Conservation (phyloP, 2,797 vertebrate species). For the Thaleichthys pacificus region DNA sequence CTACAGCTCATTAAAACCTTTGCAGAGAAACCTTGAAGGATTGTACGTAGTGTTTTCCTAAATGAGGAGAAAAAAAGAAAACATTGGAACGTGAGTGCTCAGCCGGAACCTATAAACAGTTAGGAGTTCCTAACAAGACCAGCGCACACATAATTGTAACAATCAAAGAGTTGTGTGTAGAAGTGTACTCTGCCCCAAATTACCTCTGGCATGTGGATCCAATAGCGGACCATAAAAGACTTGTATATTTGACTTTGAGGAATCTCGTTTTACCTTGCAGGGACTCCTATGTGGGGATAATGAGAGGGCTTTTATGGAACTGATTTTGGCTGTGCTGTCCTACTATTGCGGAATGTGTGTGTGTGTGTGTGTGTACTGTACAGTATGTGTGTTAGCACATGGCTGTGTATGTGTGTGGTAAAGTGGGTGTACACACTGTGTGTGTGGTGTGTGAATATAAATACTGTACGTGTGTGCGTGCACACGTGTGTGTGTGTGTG, state of each 20-base stretch:
- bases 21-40: slow-evolving; percentile 45
- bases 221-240: slow-evolving; percentile 51
- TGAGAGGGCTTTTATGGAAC: slow-evolving; percentile 27
- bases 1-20: slow-evolving; percentile 48
- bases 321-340: slow-evolving; percentile 34
- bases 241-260: slow-evolving; percentile 50
- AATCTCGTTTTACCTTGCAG: slow-evolving; percentile 35
- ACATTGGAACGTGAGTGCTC: slow-evolving; percentile 63
- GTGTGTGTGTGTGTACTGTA: neutral
- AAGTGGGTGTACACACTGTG: slow-evolving; percentile 9
- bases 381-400: neutral
- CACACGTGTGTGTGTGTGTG: slow-evolving; percentile 7
- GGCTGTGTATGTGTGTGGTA: neutral
- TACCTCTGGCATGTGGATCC: slow-evolving; percentile 53
- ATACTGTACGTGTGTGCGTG: slow-evolving; percentile 1
- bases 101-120: slow-evolving; percentile 65
- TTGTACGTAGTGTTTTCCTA: slow-evolving; percentile 39
- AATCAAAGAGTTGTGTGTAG: slow-evolving; percentile 62
- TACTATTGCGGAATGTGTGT: slow-evolving; percentile 21
- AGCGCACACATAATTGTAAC: slow-evolving; percentile 62
- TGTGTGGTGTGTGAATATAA: slow-evolving; percentile 3
- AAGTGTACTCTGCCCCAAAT: slow-evolving; percentile 49
- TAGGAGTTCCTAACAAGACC: slow-evolving; percentile 58
- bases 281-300: slow-evolving; percentile 39
- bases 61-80: slow-evolving; percentile 44